Evolutionary conservation across 2,797 vertebrate genomes (phyloP).

Genomic region (Bradypus variegatus): DNA sequence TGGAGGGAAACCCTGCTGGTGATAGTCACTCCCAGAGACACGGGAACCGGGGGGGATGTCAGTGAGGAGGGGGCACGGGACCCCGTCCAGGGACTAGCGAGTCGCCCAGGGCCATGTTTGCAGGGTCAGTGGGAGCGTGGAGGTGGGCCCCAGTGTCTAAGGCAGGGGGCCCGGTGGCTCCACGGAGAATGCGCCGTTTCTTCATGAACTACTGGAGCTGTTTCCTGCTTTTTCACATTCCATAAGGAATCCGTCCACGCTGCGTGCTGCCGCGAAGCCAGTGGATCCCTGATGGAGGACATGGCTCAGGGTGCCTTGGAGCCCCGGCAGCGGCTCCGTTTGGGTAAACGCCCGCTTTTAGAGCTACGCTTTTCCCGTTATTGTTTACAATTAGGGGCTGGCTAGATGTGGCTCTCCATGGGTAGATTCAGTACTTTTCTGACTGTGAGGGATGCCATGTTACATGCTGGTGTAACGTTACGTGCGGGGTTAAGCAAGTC

Average conservation of each 20-base stretch:
- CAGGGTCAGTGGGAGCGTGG: neutral
- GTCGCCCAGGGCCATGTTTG: no score
- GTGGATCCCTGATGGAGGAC: rapidly evolving
- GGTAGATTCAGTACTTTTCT: neutral
- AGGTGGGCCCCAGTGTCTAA: neutral
- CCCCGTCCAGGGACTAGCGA: rapidly evolving
- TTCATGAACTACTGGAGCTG: neutral
- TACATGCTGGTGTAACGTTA: rapidly evolving
- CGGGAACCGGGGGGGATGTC: no score
- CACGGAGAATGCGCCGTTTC: rapidly evolving
- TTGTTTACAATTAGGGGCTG: neutral
- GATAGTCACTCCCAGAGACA: neutral
- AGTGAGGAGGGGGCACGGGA: neutral
- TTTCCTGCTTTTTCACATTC: no score
- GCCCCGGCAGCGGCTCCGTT: rapidly evolving
- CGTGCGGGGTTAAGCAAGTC: no score
- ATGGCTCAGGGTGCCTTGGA: rapidly evolving
- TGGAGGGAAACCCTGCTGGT: neutral
- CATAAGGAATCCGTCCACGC: rapidly evolving
- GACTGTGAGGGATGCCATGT: rapidly evolving
- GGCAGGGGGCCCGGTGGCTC: no score
- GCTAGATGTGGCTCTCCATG: rapidly evolving
- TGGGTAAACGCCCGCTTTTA: neutral
- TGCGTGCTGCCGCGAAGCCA: rapidly evolving
- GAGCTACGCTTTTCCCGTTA: neutral